Conservation (phyloP, 2,888 invertebrate genomes). For the Meta bourneti region DNA sequence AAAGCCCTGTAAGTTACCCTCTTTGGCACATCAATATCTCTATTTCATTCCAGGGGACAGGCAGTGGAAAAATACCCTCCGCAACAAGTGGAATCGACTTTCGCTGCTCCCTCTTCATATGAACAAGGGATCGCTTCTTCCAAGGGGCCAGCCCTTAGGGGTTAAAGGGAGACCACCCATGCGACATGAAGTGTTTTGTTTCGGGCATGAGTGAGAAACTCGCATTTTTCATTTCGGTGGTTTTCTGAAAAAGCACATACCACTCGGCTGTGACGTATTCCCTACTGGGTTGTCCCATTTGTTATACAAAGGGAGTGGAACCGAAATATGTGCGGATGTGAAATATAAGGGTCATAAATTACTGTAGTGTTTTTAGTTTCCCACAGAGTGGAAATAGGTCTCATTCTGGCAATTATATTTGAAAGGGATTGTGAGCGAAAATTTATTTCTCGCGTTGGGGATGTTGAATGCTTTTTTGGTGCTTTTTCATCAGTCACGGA, state of each 20-base stretch:
- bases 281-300: not conserved
- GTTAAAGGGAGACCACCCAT: constrained; percentile 29
- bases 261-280: not conserved
- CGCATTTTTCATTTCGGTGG: constrained; percentile 19
- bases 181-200: constrained; percentile 14
- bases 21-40: not conserved
- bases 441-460: too few species aligned
- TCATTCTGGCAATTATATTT: not conserved
- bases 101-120: not conserved
- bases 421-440: not conserved
- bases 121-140: constrained; percentile 10
- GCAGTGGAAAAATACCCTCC: not conserved
- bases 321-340: constrained; percentile 5
- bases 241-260: not conserved
- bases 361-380: not conserved
- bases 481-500: not conserved
- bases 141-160: constrained; percentile 15
- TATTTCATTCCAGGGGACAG: not conserved
- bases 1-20: not conserved
- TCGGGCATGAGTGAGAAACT: not conserved
- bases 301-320: not conserved
- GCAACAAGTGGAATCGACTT: not conserved
- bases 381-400: not conserved
- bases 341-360: not conserved
- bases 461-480: not conserved